These are phyloP conservation scores for Ameiurus melas DNA, from an alignment of 2,113 vertebrate genomes.

Conservation along the genomic window DNA sequence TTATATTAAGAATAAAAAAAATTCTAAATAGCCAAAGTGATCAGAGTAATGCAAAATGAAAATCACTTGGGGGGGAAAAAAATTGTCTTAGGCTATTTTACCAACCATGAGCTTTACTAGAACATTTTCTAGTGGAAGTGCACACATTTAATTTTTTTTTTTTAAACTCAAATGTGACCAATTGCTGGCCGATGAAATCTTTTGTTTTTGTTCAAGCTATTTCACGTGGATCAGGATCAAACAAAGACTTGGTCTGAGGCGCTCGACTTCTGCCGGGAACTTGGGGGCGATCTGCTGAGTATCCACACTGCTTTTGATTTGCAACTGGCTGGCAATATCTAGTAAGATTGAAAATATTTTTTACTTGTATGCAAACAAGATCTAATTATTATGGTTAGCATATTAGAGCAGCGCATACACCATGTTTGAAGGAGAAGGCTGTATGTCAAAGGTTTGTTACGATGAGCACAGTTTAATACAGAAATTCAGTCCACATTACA, in stretches of 20 bases:
- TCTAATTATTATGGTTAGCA: neutral
- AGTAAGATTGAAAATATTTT: neutral
- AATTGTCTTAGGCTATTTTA: neutral
- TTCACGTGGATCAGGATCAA: slow-evolving; percentile 45
- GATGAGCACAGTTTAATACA: neutral
- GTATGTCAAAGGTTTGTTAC: neutral
- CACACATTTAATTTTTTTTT: neutral
- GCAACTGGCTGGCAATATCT: fast-evolving
- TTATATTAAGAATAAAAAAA: too few species aligned
- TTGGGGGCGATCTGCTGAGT: slow-evolving; percentile 86
- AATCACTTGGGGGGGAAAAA: neutral
- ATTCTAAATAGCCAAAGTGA: too few species aligned
- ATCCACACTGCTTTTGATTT: slow-evolving; percentile 73
- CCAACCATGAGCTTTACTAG: neutral
- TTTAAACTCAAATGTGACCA: neutral
- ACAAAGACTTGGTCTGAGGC: slow-evolving; percentile 89
- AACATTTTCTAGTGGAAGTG: neutral
- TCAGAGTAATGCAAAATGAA: neutral
- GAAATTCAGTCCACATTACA: neutral
- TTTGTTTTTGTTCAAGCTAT: slow-evolving; percentile 59
- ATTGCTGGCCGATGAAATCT: neutral
- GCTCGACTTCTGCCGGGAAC: slow-evolving; percentile 77
- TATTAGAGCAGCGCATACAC: neutral
- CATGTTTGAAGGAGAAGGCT: neutral
- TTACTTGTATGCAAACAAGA: neutral